Evolutionary conservation across 2,888 invertebrate species (phyloP).

Genomic region (Electrophaes corylata): DNA sequence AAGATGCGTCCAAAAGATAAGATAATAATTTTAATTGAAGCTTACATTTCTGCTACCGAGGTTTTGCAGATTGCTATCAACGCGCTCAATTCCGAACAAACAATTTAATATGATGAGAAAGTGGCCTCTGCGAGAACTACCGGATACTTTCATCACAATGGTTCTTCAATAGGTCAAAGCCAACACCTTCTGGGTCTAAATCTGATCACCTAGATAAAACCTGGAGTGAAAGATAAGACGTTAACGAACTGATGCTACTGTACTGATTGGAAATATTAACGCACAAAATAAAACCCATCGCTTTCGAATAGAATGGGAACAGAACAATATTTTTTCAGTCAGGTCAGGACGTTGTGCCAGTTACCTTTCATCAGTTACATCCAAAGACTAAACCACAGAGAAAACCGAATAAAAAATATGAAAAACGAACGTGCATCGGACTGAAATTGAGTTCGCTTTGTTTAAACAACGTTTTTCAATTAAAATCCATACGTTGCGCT

Average conservation of each 20-base stretch:
- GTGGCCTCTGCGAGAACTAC: not conserved
- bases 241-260: no score
- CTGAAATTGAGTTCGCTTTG: constrained; percentile 65
- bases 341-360: constrained; percentile 20
- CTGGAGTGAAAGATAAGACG: not conserved
- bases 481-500: constrained; percentile 59
- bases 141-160: not conserved
- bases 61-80: not conserved
- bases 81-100: not conserved
- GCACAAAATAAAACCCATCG: not conserved
- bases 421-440: constrained; percentile 36
- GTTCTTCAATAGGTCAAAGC: not conserved
- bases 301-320: not conserved
- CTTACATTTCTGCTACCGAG: not conserved
- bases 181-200: no score
- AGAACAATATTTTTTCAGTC: constrained; percentile 2
- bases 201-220: not conserved
- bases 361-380: constrained; percentile 24
- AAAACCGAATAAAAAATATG: constrained; percentile 21
- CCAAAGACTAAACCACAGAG: constrained; percentile 11
- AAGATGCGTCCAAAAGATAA: not conserved
- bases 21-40: constrained; percentile 14
- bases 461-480: constrained; percentile 67
- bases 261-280: not conserved
- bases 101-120: not conserved